Conservation (phyloP, 2,888 invertebrate genomes). For the Julus scanicus region DNA sequence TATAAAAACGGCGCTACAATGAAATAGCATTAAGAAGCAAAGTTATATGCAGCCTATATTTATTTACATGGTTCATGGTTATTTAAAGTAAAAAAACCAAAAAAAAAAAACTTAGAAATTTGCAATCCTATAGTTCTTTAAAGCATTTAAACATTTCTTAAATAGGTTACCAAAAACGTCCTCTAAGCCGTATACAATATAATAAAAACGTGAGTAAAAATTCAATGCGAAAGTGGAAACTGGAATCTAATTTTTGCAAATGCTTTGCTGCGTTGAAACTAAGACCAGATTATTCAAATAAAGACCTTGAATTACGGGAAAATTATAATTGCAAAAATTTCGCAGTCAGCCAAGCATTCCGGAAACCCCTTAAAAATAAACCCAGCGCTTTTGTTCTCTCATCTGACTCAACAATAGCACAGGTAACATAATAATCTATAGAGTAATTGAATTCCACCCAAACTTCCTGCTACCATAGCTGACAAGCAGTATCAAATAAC, state of each 20-base stretch:
- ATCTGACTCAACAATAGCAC: background rate
- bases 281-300: background rate
- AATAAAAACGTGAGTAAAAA: background rate
- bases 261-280: background rate
- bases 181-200: background rate
- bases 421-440: background rate
- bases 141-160: background rate
- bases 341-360: conserved; percentile 11
- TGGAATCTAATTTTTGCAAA: background rate
- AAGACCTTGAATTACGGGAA: background rate
- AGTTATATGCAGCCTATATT: background rate
- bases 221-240: background rate
- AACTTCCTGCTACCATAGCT: background rate
- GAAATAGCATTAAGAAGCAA: background rate
- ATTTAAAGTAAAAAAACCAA: background rate
- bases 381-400: conserved; percentile 4
- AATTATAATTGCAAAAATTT: background rate
- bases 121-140: background rate
- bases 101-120: background rate
- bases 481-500: background rate
- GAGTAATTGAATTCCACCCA: conserved; percentile 1
- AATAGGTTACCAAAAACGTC: background rate
- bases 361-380: background rate
- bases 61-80: background rate
- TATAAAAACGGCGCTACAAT: background rate